phyloP scores from a whole-genome alignment of 1,140 invertebrate genomes.

The Drosophila mojavensis region DNA sequence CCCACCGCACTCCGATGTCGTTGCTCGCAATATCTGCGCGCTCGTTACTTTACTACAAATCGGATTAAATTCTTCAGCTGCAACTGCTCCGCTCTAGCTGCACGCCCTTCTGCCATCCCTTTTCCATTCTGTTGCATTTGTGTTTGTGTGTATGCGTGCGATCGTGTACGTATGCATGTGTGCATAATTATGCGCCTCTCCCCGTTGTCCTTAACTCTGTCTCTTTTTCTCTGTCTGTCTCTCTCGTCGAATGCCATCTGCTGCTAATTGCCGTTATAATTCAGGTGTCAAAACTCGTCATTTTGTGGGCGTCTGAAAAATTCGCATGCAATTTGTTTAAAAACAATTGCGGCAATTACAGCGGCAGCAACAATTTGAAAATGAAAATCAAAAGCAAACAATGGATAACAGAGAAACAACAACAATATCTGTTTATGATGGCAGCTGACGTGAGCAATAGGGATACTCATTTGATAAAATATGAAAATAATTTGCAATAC shows the following conservation, averaged over 20 bases:
- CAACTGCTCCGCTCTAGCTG: constrained; percentile 41
- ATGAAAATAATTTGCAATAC: neutral
- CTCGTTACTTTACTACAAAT: constrained; percentile 61
- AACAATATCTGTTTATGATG: neutral
- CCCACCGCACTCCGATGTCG: constrained; percentile 23
- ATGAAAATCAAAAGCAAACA: constrained; percentile 4
- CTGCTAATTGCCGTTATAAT: constrained; percentile 50
- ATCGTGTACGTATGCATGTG: neutral
- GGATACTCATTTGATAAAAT: neutral
- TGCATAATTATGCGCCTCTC: constrained; percentile 16
- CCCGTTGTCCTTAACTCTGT: constrained; percentile 17
- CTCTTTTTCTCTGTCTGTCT: constrained; percentile 17
- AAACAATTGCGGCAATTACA: constrained; percentile 40
- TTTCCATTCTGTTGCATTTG: constrained; percentile 16
- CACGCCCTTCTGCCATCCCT: constrained; percentile 17
- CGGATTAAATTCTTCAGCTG: constrained; percentile 64
- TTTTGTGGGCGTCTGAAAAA: constrained; percentile 41
- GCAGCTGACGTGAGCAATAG: neutral
- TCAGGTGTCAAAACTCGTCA: constrained; percentile 51
- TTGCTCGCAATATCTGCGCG: constrained; percentile 48
- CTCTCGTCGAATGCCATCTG: constrained; percentile 31
- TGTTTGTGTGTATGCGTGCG: constrained; percentile 23
- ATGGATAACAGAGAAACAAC: neutral
- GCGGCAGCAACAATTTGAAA: constrained; percentile 1
- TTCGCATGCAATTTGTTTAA: constrained; percentile 38